A percentile compares a stretch with the other conserved stretches of the same genome.
These are phyloP conservation scores for Oxyteleia sp. DNA, from an alignment of 2,888 invertebrate species.

Conservation along the genomic window DNA sequence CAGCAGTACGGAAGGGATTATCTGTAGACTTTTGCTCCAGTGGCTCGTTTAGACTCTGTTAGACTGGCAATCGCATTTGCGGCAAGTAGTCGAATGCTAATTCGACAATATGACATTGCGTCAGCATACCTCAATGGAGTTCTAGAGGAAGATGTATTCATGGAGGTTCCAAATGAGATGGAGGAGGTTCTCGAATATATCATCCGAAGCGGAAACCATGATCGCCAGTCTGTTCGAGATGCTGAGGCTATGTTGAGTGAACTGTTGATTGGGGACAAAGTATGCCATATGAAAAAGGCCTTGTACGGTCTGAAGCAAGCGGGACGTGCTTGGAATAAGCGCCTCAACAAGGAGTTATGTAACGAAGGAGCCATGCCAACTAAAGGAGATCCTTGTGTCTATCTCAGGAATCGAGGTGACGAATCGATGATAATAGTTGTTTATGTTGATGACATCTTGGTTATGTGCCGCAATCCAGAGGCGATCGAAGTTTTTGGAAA, in stretches of 20 bases:
- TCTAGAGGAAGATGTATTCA: conserved; percentile 49
- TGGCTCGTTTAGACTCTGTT: conserved; percentile 62
- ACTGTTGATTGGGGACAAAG: conserved; percentile 33
- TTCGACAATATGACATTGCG: conserved; percentile 74
- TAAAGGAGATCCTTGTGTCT: background rate
- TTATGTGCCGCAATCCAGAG: background rate
- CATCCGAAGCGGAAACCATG: background rate
- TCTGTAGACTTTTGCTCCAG: conserved; percentile 68
- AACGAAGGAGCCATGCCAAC: background rate
- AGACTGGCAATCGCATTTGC: conserved; percentile 59
- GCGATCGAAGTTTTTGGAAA: background rate
- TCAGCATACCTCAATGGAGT: conserved; percentile 76
- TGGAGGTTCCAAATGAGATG: conserved; percentile 65
- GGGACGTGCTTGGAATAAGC: background rate
- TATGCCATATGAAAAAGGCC: conserved; percentile 21
- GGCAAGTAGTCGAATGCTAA: conserved; percentile 53
- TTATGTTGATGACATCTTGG: conserved; percentile 25
- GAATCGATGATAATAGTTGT: conserved; percentile 19
- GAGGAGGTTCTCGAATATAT: conserved; percentile 39
- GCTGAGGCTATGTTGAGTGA: conserved; percentile 38
- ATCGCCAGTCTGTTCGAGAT: conserved; percentile 8
- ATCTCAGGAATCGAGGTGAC: background rate
- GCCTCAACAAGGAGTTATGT: conserved; percentile 13
- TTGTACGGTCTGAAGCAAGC: conserved; percentile 49
- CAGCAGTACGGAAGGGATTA: conserved; percentile 59